Percentiles rank a stretch among this genome's conserved stretches.
Evolutionary conservation across 2,888 invertebrate species (phyloP).

Genomic region (Microchrysa polita): DNA sequence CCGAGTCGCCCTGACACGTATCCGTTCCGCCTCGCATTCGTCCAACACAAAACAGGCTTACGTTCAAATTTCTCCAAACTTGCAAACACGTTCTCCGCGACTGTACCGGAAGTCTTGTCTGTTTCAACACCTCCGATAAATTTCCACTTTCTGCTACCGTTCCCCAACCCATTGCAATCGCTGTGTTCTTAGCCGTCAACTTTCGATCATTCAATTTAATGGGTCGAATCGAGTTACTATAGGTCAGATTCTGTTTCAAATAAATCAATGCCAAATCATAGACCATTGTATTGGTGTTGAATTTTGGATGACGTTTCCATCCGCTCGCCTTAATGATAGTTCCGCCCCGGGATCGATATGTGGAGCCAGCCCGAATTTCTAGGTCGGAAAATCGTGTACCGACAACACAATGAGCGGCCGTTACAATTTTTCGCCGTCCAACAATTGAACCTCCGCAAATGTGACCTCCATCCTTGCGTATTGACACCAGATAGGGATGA

Average conservation of each 20-base stretch:
- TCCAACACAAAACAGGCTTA: slow-evolving; percentile 33
- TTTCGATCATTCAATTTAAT: slow-evolving; percentile 53
- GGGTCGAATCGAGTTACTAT: slow-evolving; percentile 58
- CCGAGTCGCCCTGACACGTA: slow-evolving; percentile 43
- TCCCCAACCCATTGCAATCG: slow-evolving; percentile 3
- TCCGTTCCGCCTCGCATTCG: slow-evolving; percentile 5
- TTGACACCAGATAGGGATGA: slow-evolving; percentile 16
- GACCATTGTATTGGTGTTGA: slow-evolving; percentile 54
- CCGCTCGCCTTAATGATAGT: neutral
- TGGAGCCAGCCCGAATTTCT: slow-evolving; percentile 25
- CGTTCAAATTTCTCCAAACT: neutral
- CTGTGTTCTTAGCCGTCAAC: neutral
- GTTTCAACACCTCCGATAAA: neutral
- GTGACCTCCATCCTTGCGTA: slow-evolving; percentile 4
- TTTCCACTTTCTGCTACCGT: neutral
- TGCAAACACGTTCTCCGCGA: neutral
- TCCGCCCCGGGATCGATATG: neutral
- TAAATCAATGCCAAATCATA: slow-evolving; percentile 67
- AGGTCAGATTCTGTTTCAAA: slow-evolving; percentile 63
- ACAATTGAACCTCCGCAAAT: slow-evolving; percentile 51
- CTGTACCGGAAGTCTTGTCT: neutral
- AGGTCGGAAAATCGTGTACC: neutral
- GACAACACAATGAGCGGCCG: slow-evolving; percentile 52
- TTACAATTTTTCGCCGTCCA: slow-evolving; percentile 52
- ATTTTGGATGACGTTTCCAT: slow-evolving; percentile 3